phyloP scores from a whole-genome alignment of 2,888 invertebrate species.

The Cetonia aurata region DNA sequence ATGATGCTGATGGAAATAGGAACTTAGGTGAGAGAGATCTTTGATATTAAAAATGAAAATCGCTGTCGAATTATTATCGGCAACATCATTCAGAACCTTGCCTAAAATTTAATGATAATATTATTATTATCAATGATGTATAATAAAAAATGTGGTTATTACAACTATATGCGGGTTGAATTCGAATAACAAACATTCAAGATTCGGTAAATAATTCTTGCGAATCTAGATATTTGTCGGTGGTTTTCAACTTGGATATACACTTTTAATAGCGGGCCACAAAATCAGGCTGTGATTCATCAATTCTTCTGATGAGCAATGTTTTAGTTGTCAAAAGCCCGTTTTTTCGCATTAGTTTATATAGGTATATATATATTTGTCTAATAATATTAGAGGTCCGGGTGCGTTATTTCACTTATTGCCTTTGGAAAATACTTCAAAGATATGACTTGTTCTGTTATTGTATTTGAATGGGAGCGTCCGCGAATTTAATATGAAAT shows the following conservation, averaged over 20 bases:
- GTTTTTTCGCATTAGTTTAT: conserved; percentile 45
- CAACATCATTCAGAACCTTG: conserved; percentile 33
- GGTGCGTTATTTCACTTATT: conserved; percentile 57
- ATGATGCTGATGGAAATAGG: conserved; percentile 25
- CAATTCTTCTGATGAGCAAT: conserved; percentile 66
- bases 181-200: neutral
- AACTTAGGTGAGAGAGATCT: conserved; percentile 17
- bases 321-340: conserved; percentile 65
- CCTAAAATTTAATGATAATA: conserved; percentile 39
- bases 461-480: conserved; percentile 3
- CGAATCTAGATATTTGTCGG: no score
- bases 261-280: conserved; percentile 61
- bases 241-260: conserved; percentile 1
- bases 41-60: conserved; percentile 19
- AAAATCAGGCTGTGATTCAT: conserved; percentile 71
- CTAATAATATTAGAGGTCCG: conserved; percentile 59
- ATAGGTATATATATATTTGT: conserved; percentile 45
- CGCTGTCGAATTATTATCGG: conserved; percentile 46
- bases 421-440: conserved; percentile 42
- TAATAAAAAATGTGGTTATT: conserved; percentile 35
- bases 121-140: conserved; percentile 31
- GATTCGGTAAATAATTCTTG: no score
- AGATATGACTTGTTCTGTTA: conserved; percentile 23
- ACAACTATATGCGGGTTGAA: conserved; percentile 2
- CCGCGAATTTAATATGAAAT: no score